Evolutionary conservation across 1,140 invertebrate genomes (phyloP).

Genomic region (Notospermus geniculatus): DNA sequence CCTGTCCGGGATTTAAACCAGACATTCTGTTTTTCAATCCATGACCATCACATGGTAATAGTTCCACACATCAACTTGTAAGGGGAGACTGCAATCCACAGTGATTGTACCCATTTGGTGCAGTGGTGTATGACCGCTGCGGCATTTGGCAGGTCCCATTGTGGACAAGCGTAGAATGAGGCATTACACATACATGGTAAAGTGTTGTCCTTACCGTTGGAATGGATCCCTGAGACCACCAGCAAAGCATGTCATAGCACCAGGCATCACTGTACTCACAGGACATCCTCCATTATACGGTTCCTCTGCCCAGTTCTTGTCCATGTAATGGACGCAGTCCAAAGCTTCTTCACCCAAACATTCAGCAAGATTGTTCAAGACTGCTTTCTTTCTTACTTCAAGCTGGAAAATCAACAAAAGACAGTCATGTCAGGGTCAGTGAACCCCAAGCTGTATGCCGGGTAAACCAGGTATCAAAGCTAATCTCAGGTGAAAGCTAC

Average conservation of each 20-base stretch:
- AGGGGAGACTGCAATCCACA: too few species aligned
- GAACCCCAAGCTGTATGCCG: too few species aligned
- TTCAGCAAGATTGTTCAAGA: conserved; percentile 48
- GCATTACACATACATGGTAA: neutral
- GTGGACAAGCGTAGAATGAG: neutral
- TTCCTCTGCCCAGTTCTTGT: conserved; percentile 54
- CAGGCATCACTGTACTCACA: conserved; percentile 41
- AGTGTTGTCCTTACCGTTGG: conserved; percentile 30
- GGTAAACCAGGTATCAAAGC: too few species aligned
- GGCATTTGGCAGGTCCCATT: neutral
- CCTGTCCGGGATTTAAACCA: too few species aligned
- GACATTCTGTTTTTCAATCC: too few species aligned
- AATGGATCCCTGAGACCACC: conserved; percentile 40
- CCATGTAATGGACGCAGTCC: conserved; percentile 47
- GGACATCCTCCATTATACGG: conserved; percentile 50
- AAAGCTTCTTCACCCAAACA: conserved; percentile 49
- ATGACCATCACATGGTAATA: too few species aligned
- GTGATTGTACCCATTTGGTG: too few species aligned
- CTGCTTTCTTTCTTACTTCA: conserved; percentile 39
- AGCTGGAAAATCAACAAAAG: conserved; percentile 25
- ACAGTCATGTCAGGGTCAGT: too few species aligned
- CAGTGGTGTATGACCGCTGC: neutral
- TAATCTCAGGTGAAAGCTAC: too few species aligned
- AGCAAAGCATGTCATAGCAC: conserved; percentile 43
- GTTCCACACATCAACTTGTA: too few species aligned